Percentiles rank a stretch among this genome's conserved stretches.
Evolutionary conservation across 2,113 vertebrate genomes (phyloP).

Genomic region (Macaca nemestrina): DNA sequence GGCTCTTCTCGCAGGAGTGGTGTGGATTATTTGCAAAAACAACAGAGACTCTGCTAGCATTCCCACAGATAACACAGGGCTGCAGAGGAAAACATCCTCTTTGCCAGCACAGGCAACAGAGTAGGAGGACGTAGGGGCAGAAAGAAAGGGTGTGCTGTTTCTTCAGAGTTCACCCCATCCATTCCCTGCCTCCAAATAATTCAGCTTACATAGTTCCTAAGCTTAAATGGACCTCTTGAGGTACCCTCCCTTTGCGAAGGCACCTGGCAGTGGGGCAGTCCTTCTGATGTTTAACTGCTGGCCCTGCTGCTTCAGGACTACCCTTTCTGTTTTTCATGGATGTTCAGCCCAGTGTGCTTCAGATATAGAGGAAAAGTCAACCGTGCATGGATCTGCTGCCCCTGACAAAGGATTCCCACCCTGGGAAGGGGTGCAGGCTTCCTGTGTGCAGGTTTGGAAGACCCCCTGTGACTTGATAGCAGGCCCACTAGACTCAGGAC

Average conservation of each 20-base stretch:
- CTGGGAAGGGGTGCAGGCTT: neutral
- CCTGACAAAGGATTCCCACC: neutral
- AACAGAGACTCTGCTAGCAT: neutral
- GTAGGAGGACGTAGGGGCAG: neutral
- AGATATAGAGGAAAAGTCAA: neutral
- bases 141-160: neutral
- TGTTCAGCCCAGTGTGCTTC: neutral
- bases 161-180: neutral
- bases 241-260: neutral
- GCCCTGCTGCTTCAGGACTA: neutral
- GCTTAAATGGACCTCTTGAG: neutral
- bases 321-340: neutral
- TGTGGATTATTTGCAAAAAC: slow-evolving; percentile 42
- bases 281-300: neutral
- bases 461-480: neutral
- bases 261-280: neutral
- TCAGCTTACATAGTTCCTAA: neutral
- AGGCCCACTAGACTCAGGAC: neutral
- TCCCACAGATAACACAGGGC: neutral
- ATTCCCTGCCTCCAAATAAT: neutral
- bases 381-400: neutral
- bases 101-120: slow-evolving; percentile 1
- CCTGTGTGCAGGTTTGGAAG: neutral
- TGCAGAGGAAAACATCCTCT: neutral
- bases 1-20: neutral